Percentiles rank a stretch among this genome's conserved stretches.
Evolutionary conservation across 2,888 invertebrate genomes (phyloP).

Genomic region (Orchesellides sinensis): DNA sequence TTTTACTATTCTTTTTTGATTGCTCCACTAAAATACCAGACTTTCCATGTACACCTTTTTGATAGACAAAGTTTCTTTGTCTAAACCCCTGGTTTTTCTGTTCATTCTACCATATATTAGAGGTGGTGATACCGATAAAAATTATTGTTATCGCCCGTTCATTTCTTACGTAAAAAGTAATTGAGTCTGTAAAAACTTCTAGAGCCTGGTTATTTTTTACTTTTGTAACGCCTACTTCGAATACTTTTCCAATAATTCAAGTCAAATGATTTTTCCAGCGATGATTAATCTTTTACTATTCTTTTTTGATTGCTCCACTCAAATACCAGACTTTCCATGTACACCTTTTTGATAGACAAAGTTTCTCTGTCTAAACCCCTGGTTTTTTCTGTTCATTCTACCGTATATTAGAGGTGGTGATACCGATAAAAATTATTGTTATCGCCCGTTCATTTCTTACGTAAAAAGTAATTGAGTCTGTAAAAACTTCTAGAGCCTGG

Average conservation of each 20-base stretch:
- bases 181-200: constrained; percentile 2
- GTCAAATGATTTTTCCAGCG: constrained; percentile 3
- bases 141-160: not conserved
- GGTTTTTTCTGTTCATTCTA: not conserved
- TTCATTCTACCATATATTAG: not conserved
- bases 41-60: constrained; percentile 5
- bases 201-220: constrained; percentile 13
- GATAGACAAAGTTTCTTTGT: not conserved
- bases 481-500: constrained; percentile 2
- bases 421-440: not conserved
- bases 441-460: not conserved
- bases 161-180: not conserved
- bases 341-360: not conserved
- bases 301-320: constrained; percentile 7
- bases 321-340: constrained; percentile 10
- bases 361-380: not conserved
- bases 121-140: not conserved
- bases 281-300: constrained; percentile 22
- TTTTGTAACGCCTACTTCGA: constrained; percentile 23
- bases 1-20: constrained; percentile 7
- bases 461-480: constrained; percentile 1
- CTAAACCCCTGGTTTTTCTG: not conserved
- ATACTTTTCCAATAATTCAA: constrained; percentile 17
- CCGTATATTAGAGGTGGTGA: not conserved
- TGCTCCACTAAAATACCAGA: constrained; percentile 1